Evolutionary conservation across 2,797 vertebrate genomes (phyloP).

Genomic region (Odontamblyopus rebecca): DNA sequence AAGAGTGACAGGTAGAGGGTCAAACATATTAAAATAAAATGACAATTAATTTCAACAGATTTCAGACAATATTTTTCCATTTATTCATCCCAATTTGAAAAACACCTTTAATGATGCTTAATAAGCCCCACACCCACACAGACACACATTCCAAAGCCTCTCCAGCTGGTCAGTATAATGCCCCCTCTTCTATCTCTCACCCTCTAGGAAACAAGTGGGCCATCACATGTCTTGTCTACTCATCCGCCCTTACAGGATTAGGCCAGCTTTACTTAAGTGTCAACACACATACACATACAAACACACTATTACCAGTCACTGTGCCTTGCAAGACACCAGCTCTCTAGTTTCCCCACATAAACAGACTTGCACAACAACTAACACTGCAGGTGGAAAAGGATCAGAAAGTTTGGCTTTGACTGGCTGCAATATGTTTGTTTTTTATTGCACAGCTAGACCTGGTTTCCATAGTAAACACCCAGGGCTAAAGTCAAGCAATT

Average conservation of each 20-base stretch:
- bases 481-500: not conserved
- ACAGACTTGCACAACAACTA: not conserved
- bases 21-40: conserved; percentile 22
- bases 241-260: conserved; percentile 80
- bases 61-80: not conserved
- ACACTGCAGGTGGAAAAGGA: not conserved
- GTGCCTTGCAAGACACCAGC: not conserved
- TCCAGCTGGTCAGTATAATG: conserved; percentile 66
- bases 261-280: conserved; percentile 71
- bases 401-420: not conserved
- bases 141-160: conserved; percentile 64
- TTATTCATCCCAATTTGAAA: not conserved
- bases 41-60: not conserved
- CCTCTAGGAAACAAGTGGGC: conserved; percentile 69
- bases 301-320: conserved; percentile 10
- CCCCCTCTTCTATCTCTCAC: conserved; percentile 34
- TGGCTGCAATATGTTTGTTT: not conserved
- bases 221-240: conserved; percentile 74
- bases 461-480: not conserved
- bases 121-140: conserved; percentile 38
- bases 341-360: not conserved
- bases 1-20: conserved; percentile 18
- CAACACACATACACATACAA: conserved; percentile 53
- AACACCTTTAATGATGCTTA: conserved; percentile 24
- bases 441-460: conserved; percentile 5